Evolutionary conservation across 2,797 vertebrate genomes (phyloP), one percentile per base, ranked within the genome.

Genomic region (Siniperca undulata): DNA sequence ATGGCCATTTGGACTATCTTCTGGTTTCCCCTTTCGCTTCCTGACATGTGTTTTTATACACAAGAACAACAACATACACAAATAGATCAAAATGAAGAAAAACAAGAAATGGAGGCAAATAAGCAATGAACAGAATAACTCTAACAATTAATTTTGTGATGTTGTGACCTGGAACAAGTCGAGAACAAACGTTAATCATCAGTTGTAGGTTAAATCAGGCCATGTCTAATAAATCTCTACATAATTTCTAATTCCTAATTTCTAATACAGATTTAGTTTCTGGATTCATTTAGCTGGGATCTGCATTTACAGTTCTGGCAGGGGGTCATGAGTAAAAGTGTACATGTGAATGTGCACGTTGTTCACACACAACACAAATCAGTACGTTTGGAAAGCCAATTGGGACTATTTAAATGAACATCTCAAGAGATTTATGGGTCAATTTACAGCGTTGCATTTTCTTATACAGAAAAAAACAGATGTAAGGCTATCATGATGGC

Each of bases 381-480:
- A 64, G 77, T 86, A 50, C 42, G 46, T 85, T 92, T 69, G 83
- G 71, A 89, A 65, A 85, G 69, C 84, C 68, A 71, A 42, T 38
- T 52, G 64, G 55, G 65, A 67, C 81, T 76, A 59, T 76, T 89
- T 16, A 60, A 79, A 85, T 75, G 50, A 93, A 59, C 38, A 76
- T 86, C 86, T 68, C 70, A 14, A 2, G 79, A 89, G 77, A 89
- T 86, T 91, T 87, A 88, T 55, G 56, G 85, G 66, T 89, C 61
- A 83, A 77, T 87, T 89, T 86, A 86, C 74, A 56, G 77, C n/a
- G 4, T 56, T 87, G 86, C 69, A 59, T 92, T 92, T 90, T 90
- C 74, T 82, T 84, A 50, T 64, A 3, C 30, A 88, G 88, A 93
- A 91, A 86, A 87, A 91, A 93, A 83, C 93, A 92, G 91, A 94